Evolutionary conservation across 1,140 invertebrate species (phyloP), one percentile per base, ranked within the genome.

Genomic region (Heliconius hermathena): DNA sequence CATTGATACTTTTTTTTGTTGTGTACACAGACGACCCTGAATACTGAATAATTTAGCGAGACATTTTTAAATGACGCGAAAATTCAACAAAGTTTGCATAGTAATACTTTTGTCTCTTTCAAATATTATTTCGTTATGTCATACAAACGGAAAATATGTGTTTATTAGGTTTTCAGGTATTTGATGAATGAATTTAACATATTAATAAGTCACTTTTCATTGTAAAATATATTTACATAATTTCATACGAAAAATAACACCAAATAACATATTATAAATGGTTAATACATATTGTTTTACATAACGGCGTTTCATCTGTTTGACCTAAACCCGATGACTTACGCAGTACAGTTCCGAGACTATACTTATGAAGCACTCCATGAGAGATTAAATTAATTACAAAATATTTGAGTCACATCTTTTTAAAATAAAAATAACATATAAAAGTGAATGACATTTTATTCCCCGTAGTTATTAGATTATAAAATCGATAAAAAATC

Each of bases 31-130:
- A 66, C 60, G 60, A 66, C 60, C 60, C 60, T 66, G 60, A 66
- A 26, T 26, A 66, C 60, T 66, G 60, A 66, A 75, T 75, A 75
- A 75, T 60, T 75, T 66, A 66, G 54, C 54, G 22, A 26, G 60
- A 66, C 11, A 66, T 66, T 66, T 66, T 66, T 66, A 66, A 66
- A 71, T 71, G 29, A 71, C 70, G 71, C 71, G 36, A 71, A 38
- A 71, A 71, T 71, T 36, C 71, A 20, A 71, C 71, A 36, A 66
- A 66, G 60, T 66, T n/a, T 29, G 11, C 29, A 66, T 16, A n/a
- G 60, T 26, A 29, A 26, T 9, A 66, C 54, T 57, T n/a, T 57
- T 57, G n/a, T 57, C n/a, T 57, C 54, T 57, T 57, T 57, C 54
- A 57, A 57, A 22, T 57, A 57, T 57, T 57, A 20, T 52, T 52